phyloP scores from a whole-genome alignment of 1,140 invertebrate genomes.

The Campoletis sonorensis region DNA sequence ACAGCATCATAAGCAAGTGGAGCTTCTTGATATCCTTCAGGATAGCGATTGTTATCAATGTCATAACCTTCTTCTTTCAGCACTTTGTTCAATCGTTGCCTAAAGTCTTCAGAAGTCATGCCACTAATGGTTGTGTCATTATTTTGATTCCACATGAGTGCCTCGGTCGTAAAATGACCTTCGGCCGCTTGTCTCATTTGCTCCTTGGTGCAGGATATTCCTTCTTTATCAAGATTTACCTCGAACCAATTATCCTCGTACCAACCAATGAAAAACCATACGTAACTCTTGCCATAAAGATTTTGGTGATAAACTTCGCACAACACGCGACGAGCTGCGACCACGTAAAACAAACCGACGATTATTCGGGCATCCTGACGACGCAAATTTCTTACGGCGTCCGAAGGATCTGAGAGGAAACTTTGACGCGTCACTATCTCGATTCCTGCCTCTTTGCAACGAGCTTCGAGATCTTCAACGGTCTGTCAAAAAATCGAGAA shows the following conservation, averaged over 20 bases:
- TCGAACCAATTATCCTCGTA: conserved; percentile 99
- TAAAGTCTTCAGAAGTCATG: conserved; percentile 89
- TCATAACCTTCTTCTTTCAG: conserved; percentile 88
- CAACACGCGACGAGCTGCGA: conserved; percentile 95
- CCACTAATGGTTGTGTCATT: conserved; percentile 94
- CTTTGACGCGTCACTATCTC: conserved; percentile 97
- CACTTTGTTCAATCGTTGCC: conserved; percentile 86
- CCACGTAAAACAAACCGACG: conserved; percentile 98
- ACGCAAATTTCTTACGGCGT: conserved; percentile 95
- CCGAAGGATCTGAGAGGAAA: conserved; percentile 96
- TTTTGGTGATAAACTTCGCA: conserved; percentile 98
- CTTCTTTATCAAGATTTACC: conserved; percentile 90
- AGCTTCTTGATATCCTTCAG: conserved; percentile 98
- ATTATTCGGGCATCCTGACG: conserved; percentile 97
- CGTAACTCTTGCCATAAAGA: conserved; percentile 96
- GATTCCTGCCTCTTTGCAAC: conserved; percentile 94
- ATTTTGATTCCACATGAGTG: conserved; percentile 98
- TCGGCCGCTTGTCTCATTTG: conserved; percentile 96
- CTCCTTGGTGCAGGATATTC: conserved; percentile 93
- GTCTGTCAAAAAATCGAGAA: conserved; percentile 81
- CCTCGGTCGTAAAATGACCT: conserved; percentile 98
- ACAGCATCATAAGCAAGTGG: conserved; percentile 99
- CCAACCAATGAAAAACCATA: conserved; percentile 99
- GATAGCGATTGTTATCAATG: conserved; percentile 88
- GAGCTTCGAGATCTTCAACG: conserved; percentile 96